phyloP scores from a whole-genome alignment of 2,113 vertebrate genomes.

The Felis chaus region DNA sequence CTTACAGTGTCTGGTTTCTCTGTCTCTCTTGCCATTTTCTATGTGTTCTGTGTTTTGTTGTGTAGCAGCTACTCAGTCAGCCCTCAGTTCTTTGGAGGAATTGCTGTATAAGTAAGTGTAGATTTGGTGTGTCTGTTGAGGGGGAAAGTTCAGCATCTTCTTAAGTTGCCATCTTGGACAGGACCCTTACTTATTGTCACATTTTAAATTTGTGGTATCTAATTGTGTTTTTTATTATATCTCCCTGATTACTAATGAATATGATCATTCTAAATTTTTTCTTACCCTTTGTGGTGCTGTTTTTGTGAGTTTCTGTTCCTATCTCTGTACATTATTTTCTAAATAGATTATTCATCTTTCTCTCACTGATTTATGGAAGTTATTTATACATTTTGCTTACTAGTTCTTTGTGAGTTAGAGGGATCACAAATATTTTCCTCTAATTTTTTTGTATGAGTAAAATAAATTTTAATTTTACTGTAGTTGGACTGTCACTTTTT shows the following conservation, averaged over 20 bases:
- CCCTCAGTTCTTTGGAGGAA: not conserved
- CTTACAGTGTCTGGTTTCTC: not conserved
- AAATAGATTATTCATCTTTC: not conserved
- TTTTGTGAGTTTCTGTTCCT: not conserved
- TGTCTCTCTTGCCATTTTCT: not conserved
- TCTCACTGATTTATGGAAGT: not conserved
- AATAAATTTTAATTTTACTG: not conserved
- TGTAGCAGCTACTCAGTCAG: not conserved
- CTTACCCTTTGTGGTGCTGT: not conserved
- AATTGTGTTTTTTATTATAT: not conserved
- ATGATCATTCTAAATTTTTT: not conserved
- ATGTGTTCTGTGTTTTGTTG: not conserved
- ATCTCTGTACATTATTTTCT: not conserved
- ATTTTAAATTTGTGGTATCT: not conserved
- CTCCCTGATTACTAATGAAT: not conserved
- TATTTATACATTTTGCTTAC: not conserved
- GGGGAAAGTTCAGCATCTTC: not conserved
- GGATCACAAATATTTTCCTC: not conserved
- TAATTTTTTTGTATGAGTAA: not conserved
- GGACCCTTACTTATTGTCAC: not conserved
- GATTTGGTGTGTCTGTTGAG: not conserved
- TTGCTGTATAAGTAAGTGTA: not conserved
- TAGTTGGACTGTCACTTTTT: not conserved
- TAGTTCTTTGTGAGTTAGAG: not conserved
- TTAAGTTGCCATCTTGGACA: not conserved